Evolutionary conservation across 1,140 invertebrate species (phyloP), one percentile per base, ranked within the genome.

Genomic region (Pemphigus obesinymphae): DNA sequence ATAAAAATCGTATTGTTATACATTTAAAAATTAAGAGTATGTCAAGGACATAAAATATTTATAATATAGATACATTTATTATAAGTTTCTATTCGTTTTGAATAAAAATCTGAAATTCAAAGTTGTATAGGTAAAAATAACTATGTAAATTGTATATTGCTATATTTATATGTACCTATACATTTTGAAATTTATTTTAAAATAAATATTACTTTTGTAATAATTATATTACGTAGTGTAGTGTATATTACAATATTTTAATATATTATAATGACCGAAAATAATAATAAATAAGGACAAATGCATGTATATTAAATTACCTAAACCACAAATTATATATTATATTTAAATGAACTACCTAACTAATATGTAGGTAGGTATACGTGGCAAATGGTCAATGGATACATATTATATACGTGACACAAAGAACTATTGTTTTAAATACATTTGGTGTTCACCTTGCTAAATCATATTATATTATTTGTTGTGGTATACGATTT

Each of bases 361-460:
- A 34, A 23, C n/a, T 50, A 20, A 15, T 20, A 20, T 11, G 7
- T 58, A 58, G 3, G 7, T 63, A 66, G 15, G n/a, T 68, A 43
- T 37, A 68, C 34, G 34, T 68, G 34, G 26, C 31, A 63, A 34
- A 66, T 37, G n/a, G 2, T 17, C 34, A 34, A 66, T 37, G n/a
- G 2, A 20, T 70, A 43, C 7, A 1, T 48, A 68, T 26, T 3
- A 2, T 11, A 48, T n/a, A n/a, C 26, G 11, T 20, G 43, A 48
- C 66, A 70, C 37, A 70, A 70, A 68, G 37, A 26, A 70, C 68
- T 70, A 70, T 70, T 43, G 68, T 70, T 48, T 72, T 48, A 48
- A 48, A n/a, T 72, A 20, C 11, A 11, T 72, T 55, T 10, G 7
- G n/a, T 55, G 53, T 55, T 48, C 26, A 72, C 70, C 70, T 72